Base-by-base conservation (phyloP, 2,113 vertebrate genomes). In the rat (Rattus norvegicus) region DNA sequence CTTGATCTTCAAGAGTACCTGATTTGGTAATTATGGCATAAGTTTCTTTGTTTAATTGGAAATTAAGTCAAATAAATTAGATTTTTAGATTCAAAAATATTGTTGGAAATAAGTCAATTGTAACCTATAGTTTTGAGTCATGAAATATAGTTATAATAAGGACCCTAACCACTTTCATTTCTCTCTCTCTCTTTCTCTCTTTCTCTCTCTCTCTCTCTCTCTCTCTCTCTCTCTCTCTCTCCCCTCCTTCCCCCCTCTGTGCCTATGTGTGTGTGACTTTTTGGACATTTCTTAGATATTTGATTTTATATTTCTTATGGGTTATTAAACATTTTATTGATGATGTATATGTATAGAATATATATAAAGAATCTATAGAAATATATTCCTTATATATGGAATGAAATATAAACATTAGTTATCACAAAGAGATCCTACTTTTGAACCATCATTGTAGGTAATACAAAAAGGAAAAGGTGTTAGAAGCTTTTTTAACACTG, bases 61-160 rank as follows among this genome's bases (percentile, higher is more conserved):
- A 84, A 85, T 79, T 84, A 80, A 20, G 77, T 7, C 86, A 75
- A 80, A 63, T 85, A 94, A 88, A 67, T 90, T 59, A 33, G 14
- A 76, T 10, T 72, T 1, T 87, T 26, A 80, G 9, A 24, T 89
- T 10, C 54, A 54, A 88, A 90, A 81, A 39, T 75, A 56, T 90
- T 79, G 90, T 26, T 77, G 3, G 47, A 47, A 84, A 33, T 54
- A 88, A 75, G 0, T 81, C 59, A 77, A 17, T 30, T 92, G 19
- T 17, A 92, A 89, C 20, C n/a, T 59, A 76, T 0, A 91, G 24
- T 91, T 95, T 96, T 80, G 91, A 70, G 36, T 70, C 39, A 61
- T 69, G 36, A 76, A 39, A 61, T 49, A 84, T 7, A 84, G 36
- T 12, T 69, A 67, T 36, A 1, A 7, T 1, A 59, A 56, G 49